Base-by-base conservation (phyloP, 2,888 invertebrate species). In the Dichetophora obliterata region DNA sequence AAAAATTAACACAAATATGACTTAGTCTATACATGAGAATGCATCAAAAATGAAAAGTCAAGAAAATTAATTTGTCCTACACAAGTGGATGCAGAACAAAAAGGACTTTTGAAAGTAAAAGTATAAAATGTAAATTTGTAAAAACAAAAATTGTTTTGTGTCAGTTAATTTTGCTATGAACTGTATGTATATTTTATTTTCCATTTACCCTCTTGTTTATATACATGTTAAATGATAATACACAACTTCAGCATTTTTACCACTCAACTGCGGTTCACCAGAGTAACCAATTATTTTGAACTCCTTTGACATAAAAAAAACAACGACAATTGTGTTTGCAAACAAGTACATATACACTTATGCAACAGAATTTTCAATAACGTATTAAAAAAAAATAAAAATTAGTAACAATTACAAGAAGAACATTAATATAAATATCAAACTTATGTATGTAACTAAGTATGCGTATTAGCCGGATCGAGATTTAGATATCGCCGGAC, bases 201-300 rank as follows among this genome's bases (percentile, higher is more conserved):
- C 14, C 31, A 43, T 2, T 6, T 43, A 2, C 43, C 11, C 4
- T 11, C 4, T 11, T 9, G 14, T 14, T 37, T 5, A 37, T 31
- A 31, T 31, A 31, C 4, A 43, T 14, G 14, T 14, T 11, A 6
- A 11, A 43, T 43, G 11, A 11, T 43, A 11, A 43, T 6, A 43
- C 11, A 43, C 43, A 43, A 43, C 4, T 11, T 9, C 37, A 66
- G 22, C 43, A 31, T 43, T 75, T 69, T 75, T 50, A 59, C 37
- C 72, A 61, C 61, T 61, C 61, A 27, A 19, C 61, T 72, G 72
- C 72, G 72, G 72, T 61, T 43, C 72, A 48, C 72, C 72, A 27
- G 19, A 48, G 37, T 48, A 61, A 72, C 71, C 71, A 57, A 57
- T 59, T 37, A 71, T 71, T 71, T 70, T 43, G 22, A 57, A 59